Evolutionary conservation across 2,888 invertebrate species (phyloP), one percentile per base, ranked within the genome.

Genomic region (Ichneumoninae sp.): DNA sequence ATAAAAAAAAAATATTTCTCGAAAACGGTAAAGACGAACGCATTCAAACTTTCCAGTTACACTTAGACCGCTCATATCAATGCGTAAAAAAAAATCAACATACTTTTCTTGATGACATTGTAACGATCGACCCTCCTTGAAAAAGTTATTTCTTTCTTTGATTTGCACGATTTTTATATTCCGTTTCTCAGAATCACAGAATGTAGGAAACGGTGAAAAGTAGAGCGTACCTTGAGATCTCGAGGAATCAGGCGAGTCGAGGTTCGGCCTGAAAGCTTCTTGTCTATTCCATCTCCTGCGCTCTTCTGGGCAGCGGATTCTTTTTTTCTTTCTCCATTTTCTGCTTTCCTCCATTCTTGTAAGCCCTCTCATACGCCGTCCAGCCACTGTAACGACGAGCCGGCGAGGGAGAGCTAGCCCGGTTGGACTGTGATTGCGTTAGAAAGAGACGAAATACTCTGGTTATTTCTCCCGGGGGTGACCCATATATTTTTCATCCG

Each of bases 401-500:
- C 19, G 13, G 33, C 47, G 36, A 36, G 75, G 62, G 26, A 19
- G 22, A 75, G 50, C 22, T 65, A 36, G 65, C 22, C 19, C 50
- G 52, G 50, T 26, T 33, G 8, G 26, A 62, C 44, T 36, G 50
- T 30, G 50, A 75, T n/a, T 76, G 60, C 75, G 62, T 47, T 62
- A 30, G 33, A 76, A 62, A 19, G 40, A 65, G 36, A 74, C 62
- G 65, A 71, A 75, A 22, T n/a, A 10, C 71, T 30, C 66, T 69
- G 60, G 75, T 80, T 80, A 80, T 83, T 79, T 79, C 75, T 40
- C 83, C 66, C 47, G 40, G 26, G 60, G 69, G 22, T 62, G 83
- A 80, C 79, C 80, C 71, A 83, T 83, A 75, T 75, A 83, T 79
- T 76, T 79, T 80, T 76, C 76, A 66, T 57, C 65, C 47, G 65